Base-by-base conservation (phyloP, 2,888 invertebrate genomes). In the Girardia tigrina region DNA sequence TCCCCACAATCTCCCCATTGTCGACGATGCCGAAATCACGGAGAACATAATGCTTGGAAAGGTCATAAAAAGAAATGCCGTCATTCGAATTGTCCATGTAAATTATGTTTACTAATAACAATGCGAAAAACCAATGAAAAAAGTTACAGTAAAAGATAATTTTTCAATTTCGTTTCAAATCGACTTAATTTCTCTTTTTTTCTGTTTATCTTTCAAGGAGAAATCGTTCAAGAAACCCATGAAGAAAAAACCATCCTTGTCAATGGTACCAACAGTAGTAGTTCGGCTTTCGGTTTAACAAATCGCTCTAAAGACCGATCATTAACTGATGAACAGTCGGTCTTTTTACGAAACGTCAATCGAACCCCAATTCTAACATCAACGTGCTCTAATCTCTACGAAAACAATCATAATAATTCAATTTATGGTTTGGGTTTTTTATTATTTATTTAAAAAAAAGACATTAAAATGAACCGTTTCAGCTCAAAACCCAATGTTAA, bases 51-150 rank as follows among this genome's bases (percentile, higher is more conserved):
- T 73, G 74, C 72, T n/a, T 75, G 75, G 75, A 73, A 75, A 29
- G 75, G 75, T 1, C 75, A 75, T 28, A 75, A 75, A 42, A 73
- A 75, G 29, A 73, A 75, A 23, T 75, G 75, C 27, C 75, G 28
- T 1, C 27, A 75, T 42, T 28, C 26, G 28, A 29, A 36, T 42
- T 75, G 75, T 42, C 12, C 42, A 0, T 75, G 75, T 75, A 26
- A 28, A 23, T 28, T 27, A 29, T 75, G 75, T 26, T 1, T 36
- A n/a, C 42, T 75, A 26, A 75, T 75, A 4, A 27, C 29, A 0
- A 36, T 42, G 36, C 29, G 75, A 26, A 75, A 75, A 36, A 27
- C 26, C 0, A 75, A 73, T 23, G 75, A 75, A 29, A 75, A 75
- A 69, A 28, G 56, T 23, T 56, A 56, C 56, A 56, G 56, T 56